A percentile compares a stretch with the other conserved stretches of the same genome.
phyloP scores from a whole-genome alignment of 2,113 vertebrate genomes.

The Perognathus longimembris region DNA sequence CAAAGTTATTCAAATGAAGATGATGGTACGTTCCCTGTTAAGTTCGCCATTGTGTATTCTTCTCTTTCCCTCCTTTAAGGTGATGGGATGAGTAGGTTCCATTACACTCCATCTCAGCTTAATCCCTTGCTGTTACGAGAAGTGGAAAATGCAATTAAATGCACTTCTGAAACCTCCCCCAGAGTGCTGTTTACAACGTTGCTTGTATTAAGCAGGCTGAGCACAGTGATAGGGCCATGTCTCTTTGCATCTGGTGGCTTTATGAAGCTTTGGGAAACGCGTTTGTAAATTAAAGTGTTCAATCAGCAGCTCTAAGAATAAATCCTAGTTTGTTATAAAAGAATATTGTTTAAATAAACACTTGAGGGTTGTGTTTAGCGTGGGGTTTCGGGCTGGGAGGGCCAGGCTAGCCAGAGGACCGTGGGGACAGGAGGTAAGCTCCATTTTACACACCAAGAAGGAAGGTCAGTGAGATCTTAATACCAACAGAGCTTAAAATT shows the following conservation, averaged over 20 bases:
- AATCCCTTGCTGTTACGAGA: slow-evolving; percentile 85
- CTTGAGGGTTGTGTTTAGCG: background rate
- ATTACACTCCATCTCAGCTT: slow-evolving; percentile 84
- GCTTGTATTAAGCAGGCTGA: slow-evolving; percentile 77
- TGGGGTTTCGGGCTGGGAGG: background rate
- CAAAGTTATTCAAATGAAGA: slow-evolving; percentile 64
- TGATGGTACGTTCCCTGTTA: slow-evolving; percentile 15
- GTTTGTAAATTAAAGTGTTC: slow-evolving; percentile 69
- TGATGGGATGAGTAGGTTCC: slow-evolving; percentile 77
- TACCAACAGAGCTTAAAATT: background rate
- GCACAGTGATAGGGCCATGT: slow-evolving; percentile 58
- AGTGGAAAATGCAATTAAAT: slow-evolving; percentile 89
- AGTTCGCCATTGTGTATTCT: slow-evolving; percentile 64
- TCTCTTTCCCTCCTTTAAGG: slow-evolving; percentile 66
- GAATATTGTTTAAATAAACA: slow-evolving; percentile 18
- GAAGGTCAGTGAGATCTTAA: background rate
- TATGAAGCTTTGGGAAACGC: slow-evolving; percentile 56
- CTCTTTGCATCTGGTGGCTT: slow-evolving; percentile 62
- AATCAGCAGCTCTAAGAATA: slow-evolving; percentile 63
- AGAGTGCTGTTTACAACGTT: slow-evolving; percentile 82
- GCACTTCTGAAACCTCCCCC: slow-evolving; percentile 84
- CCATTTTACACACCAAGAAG: background rate
- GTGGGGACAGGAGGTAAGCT: background rate
- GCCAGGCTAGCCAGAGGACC: background rate
- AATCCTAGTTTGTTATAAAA: slow-evolving; percentile 60